Evolutionary conservation across 2,888 invertebrate genomes (phyloP).

Genomic region (Tethea ocularis): DNA sequence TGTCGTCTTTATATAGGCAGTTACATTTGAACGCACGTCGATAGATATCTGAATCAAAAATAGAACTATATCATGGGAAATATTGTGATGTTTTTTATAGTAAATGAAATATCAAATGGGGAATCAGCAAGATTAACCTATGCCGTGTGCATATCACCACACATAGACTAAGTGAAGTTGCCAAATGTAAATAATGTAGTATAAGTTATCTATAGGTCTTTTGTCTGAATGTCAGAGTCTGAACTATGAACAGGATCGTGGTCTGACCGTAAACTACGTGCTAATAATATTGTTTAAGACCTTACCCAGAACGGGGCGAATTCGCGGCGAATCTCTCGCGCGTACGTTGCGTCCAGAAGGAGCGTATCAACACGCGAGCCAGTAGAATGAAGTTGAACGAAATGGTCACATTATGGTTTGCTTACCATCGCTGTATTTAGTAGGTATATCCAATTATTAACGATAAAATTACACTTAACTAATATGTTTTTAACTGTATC

Average conservation of each 20-base stretch:
- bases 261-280: background rate
- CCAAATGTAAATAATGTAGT: conserved; percentile 76
- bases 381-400: too few species aligned
- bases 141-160: conserved; percentile 77
- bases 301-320: too few species aligned
- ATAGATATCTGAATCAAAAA: conserved; percentile 24
- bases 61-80: conserved; percentile 62
- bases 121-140: conserved; percentile 62
- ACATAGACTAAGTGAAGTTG: conserved; percentile 77
- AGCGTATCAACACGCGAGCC: too few species aligned
- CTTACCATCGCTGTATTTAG: too few species aligned
- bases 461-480: too few species aligned
- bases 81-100: conserved; percentile 67
- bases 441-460: too few species aligned
- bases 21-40: conserved; percentile 10
- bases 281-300: too few species aligned
- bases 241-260: conserved; percentile 3
- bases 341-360: too few species aligned
- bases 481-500: too few species aligned
- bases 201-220: conserved; percentile 42
- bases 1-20: conserved; percentile 16
- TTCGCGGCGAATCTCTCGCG: too few species aligned
- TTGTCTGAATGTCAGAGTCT: conserved; percentile 55
- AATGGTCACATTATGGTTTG: too few species aligned
- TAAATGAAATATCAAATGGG: conserved; percentile 67